Evolutionary conservation across 2,888 invertebrate genomes (phyloP).

Genomic region (Heliconius aoede): DNA sequence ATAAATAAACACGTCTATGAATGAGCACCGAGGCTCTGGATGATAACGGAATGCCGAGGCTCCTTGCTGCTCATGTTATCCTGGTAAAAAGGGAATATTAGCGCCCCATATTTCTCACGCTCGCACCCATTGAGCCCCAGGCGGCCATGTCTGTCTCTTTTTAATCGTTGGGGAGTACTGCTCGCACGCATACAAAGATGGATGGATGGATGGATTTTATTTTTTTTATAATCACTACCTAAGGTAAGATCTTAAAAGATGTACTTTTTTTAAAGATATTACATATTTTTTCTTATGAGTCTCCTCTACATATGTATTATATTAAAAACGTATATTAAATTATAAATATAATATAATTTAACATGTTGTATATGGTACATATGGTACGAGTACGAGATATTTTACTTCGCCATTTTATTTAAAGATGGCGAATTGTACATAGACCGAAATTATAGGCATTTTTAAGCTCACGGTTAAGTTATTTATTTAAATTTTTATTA

Average conservation of each 20-base stretch:
- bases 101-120: constrained; percentile 81
- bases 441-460: too few species aligned
- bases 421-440: too few species aligned
- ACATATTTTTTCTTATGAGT: too few species aligned
- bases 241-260: not conserved
- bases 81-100: constrained; percentile 70
- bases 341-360: too few species aligned
- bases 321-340: too few species aligned
- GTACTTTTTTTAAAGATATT: too few species aligned
- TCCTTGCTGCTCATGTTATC: constrained; percentile 59
- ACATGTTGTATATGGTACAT: too few species aligned
- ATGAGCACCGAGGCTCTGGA: constrained; percentile 20
- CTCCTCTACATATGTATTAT: too few species aligned
- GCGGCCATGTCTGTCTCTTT: constrained; percentile 63
- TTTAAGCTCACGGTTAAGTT: too few species aligned
- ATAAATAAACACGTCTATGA: constrained; percentile 24
- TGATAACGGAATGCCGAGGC: constrained; percentile 15
- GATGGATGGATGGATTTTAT: constrained; percentile 36
- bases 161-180: constrained; percentile 63
- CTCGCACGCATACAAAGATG: constrained; percentile 56
- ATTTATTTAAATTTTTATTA: too few species aligned
- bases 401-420: too few species aligned
- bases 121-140: constrained; percentile 70
- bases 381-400: too few species aligned
- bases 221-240: not conserved